phyloP scores from a whole-genome alignment of 2,888 invertebrate species.

The Leucoma salicis region DNA sequence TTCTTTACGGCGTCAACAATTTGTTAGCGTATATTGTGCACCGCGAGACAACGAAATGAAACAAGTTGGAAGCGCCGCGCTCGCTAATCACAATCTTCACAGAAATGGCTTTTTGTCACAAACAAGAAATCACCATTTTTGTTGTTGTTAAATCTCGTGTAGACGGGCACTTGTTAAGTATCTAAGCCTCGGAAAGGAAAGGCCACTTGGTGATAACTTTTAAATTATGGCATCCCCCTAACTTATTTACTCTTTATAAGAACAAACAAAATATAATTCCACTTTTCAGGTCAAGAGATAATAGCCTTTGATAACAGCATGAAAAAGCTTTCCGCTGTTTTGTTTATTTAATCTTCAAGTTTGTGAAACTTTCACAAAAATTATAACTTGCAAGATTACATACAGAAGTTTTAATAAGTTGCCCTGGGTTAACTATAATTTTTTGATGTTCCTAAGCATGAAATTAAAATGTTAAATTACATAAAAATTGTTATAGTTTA shows the following conservation, averaged over 20 bases:
- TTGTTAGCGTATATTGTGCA: no score
- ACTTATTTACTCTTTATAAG: constrained; percentile 77
- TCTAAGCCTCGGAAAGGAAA: constrained; percentile 47
- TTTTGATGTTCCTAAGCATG: no score
- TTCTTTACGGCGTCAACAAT: no score
- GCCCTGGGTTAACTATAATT: constrained; percentile 62
- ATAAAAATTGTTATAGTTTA: no score
- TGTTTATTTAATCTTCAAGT: constrained; percentile 76
- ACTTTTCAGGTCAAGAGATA: constrained; percentile 78
- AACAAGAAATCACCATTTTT: constrained; percentile 46
- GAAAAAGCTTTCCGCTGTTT: constrained; percentile 81
- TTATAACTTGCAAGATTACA: constrained; percentile 78
- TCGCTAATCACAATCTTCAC: no score
- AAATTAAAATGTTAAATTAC: no score
- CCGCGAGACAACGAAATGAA: no score
- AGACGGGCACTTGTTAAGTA: constrained; percentile 50
- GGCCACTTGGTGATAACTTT: constrained; percentile 67
- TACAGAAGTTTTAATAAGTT: constrained; percentile 78
- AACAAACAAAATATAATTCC: constrained; percentile 79
- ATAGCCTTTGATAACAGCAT: constrained; percentile 70
- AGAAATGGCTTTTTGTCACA: constrained; percentile 42
- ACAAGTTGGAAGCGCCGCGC: no score
- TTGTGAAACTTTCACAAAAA: constrained; percentile 56
- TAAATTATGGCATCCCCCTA: constrained; percentile 72
- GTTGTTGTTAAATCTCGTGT: constrained; percentile 52